Evolutionary conservation across 2,113 vertebrate species (phyloP).

Genomic region (Eupsittula cactorum): DNA sequence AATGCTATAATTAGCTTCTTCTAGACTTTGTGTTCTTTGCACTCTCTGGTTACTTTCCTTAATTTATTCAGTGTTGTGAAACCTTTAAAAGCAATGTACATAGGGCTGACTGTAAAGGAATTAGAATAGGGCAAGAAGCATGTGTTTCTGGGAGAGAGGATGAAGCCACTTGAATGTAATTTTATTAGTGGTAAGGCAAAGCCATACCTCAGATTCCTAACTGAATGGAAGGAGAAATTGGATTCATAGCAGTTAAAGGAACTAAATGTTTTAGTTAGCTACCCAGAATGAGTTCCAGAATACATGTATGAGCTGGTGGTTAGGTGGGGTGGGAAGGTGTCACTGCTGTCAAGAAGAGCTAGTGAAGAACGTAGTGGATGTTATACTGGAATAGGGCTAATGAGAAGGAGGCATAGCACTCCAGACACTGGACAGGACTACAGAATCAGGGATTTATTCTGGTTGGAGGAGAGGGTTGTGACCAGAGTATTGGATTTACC

Average conservation of each 20-base stretch:
- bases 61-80: conserved; percentile 4
- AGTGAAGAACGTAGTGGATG: background rate
- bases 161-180: background rate
- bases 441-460: background rate
- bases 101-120: background rate
- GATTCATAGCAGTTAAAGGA: background rate
- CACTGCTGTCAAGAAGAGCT: background rate
- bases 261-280: background rate
- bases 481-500: background rate
- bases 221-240: background rate
- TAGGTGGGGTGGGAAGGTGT: background rate
- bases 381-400: background rate
- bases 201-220: background rate
- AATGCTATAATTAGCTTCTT: background rate
- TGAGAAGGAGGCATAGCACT: background rate
- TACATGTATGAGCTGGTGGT: background rate
- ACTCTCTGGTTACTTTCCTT: background rate
- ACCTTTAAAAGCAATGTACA: background rate
- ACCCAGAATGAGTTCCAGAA: background rate
- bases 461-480: background rate
- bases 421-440: background rate
- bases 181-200: background rate
- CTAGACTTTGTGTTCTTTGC: background rate
- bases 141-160: background rate
- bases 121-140: background rate